These are phyloP conservation scores for Argopecten irradians DNA, from an alignment of 1,140 invertebrate genomes.

Conservation along the genomic window DNA sequence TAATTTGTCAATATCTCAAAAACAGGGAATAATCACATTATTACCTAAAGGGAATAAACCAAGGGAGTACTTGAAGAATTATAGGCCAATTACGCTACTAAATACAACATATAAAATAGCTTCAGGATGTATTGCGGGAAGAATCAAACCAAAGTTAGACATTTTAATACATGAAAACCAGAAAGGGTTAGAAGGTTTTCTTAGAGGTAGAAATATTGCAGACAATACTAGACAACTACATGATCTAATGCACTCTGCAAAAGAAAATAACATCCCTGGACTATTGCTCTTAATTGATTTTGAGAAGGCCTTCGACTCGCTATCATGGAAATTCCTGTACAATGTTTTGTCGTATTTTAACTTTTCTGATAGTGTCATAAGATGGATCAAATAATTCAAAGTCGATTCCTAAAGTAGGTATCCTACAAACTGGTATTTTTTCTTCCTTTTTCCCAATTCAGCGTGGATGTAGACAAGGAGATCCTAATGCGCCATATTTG, in stretches of 20 bases:
- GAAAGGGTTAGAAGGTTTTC: not conserved
- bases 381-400: not conserved
- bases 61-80: not conserved
- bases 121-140: not conserved
- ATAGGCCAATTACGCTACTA: not conserved
- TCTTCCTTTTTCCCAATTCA: not conserved
- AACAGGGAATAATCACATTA: not conserved
- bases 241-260: not conserved
- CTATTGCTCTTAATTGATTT: not conserved
- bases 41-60: not conserved
- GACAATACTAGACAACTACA: constrained; percentile 13
- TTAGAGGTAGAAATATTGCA: not conserved
- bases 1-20: not conserved
- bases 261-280: not conserved
- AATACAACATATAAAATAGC: constrained; percentile 11
- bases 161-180: not conserved
- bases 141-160: not conserved
- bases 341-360: not conserved
- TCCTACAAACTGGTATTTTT: not conserved
- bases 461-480: not conserved
- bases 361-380: not conserved
- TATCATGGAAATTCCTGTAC: not conserved
- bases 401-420: not conserved
- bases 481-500: not conserved
- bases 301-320: too few relatives aligned